phyloP scores from a whole-genome alignment of 2,113 vertebrate genomes.

The Archocentrus centrarchus region DNA sequence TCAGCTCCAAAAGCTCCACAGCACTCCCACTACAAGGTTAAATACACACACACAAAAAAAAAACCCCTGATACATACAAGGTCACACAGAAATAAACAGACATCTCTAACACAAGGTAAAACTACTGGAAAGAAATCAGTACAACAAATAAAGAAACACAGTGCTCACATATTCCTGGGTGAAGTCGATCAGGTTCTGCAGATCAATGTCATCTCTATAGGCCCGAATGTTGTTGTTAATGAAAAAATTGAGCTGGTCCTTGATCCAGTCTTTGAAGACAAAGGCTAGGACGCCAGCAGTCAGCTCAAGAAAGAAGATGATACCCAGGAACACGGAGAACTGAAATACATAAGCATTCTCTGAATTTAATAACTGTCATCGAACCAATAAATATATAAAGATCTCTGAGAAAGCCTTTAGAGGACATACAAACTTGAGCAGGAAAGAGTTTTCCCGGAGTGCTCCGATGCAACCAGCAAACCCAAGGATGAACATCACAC shows the following conservation, averaged over 20 bases:
- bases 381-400: neutral
- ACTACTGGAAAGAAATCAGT: neutral
- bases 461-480: conserved; percentile 98
- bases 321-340: conserved; percentile 98
- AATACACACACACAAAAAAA: conserved; percentile 14
- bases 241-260: conserved; percentile 98
- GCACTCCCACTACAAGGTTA: conserved; percentile 92
- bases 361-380: neutral
- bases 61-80: neutral
- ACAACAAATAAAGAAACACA: neutral
- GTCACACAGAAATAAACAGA: neutral
- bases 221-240: conserved; percentile 99
- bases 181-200: conserved; percentile 99
- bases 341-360: conserved; percentile 67
- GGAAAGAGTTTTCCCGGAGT: conserved; percentile 94
- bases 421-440: conserved; percentile 95
- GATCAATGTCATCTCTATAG: conserved; percentile 97
- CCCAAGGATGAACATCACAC: conserved; percentile 98
- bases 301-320: conserved; percentile 99
- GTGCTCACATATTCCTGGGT: conserved; percentile 97
- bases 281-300: conserved; percentile 97
- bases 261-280: conserved; percentile 99
- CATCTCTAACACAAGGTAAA: neutral
- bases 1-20: conserved; percentile 97
- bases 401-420: neutral